These are phyloP conservation scores for Zosterops borbonicus DNA, from an alignment of 2,113 vertebrate genomes.

Conservation along the genomic window DNA sequence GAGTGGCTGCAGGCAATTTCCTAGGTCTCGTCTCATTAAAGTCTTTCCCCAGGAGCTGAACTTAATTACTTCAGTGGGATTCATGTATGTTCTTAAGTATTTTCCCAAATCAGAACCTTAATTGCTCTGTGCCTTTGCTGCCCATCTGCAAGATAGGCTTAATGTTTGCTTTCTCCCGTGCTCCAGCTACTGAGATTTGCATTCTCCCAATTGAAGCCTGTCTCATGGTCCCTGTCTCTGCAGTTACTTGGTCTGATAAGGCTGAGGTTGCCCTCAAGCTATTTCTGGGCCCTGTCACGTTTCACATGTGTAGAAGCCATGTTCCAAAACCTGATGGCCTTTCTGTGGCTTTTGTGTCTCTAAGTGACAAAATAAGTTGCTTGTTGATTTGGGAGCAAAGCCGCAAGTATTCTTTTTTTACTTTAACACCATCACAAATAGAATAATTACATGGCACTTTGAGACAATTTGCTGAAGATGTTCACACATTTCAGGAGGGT, in stretches of 20 bases:
- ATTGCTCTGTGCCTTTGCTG: conserved; percentile 59
- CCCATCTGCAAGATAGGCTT: conserved; percentile 26
- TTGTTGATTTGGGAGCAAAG: conserved; percentile 47
- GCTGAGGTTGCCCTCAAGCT: background rate
- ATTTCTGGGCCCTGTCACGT: background rate
- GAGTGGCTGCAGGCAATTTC: conserved; percentile 4
- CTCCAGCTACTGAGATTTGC: background rate
- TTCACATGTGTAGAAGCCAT: background rate
- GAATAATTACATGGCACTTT: conserved; percentile 67
- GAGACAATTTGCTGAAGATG: conserved; percentile 65
- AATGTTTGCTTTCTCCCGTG: background rate
- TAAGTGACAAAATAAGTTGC: background rate
- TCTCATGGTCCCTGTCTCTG: background rate
- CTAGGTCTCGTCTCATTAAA: conserved; percentile 39
- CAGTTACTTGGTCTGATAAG: background rate
- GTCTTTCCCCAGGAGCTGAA: conserved; percentile 21
- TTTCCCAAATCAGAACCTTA: conserved; percentile 56
- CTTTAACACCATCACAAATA: conserved; percentile 44
- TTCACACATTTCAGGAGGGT: conserved; percentile 55
- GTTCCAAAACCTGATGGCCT: background rate
- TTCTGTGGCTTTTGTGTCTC: background rate
- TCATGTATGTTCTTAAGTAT: conserved; percentile 37
- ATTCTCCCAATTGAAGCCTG: background rate
- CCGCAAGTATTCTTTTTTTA: conserved; percentile 31
- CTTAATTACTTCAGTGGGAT: conserved; percentile 57